phyloP scores from a whole-genome alignment of 2,888 invertebrate genomes.

The Apodemia duryi region DNA sequence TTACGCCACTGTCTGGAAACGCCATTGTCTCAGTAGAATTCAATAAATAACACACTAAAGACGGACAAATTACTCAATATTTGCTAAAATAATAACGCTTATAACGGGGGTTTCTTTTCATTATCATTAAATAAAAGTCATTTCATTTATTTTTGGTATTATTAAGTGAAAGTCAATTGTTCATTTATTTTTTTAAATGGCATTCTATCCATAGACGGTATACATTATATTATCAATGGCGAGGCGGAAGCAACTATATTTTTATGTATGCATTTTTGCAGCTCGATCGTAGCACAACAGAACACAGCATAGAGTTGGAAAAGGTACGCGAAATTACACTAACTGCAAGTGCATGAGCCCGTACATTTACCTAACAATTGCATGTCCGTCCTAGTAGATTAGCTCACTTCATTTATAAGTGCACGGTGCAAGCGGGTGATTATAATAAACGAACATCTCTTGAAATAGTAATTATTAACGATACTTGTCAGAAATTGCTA shows the following conservation, averaged over 20 bases:
- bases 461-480: no score
- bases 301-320: slow-evolving; percentile 78
- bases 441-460: no score
- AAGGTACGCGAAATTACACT: slow-evolving; percentile 74
- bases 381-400: slow-evolving; percentile 29
- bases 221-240: slow-evolving; percentile 40
- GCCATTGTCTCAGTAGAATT: no score
- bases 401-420: slow-evolving; percentile 3
- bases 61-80: no score
- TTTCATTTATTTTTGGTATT: no score
- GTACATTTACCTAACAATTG: slow-evolving; percentile 46
- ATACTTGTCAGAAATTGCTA: no score
- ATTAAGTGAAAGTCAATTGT: no score
- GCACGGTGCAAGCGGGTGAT: slow-evolving; percentile 15
- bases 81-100: no score
- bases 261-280: slow-evolving; percentile 76
- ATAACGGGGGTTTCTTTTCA: no score
- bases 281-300: slow-evolving; percentile 76
- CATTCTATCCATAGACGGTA: not conserved
- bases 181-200: not conserved
- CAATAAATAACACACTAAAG: no score
- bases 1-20: no score
- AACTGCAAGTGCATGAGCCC: slow-evolving; percentile 56
- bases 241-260: slow-evolving; percentile 47
- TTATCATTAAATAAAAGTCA: no score